These are phyloP conservation scores for Chloebia gouldiae DNA, from an alignment of 2,113 vertebrate species.

Conservation along the genomic window DNA sequence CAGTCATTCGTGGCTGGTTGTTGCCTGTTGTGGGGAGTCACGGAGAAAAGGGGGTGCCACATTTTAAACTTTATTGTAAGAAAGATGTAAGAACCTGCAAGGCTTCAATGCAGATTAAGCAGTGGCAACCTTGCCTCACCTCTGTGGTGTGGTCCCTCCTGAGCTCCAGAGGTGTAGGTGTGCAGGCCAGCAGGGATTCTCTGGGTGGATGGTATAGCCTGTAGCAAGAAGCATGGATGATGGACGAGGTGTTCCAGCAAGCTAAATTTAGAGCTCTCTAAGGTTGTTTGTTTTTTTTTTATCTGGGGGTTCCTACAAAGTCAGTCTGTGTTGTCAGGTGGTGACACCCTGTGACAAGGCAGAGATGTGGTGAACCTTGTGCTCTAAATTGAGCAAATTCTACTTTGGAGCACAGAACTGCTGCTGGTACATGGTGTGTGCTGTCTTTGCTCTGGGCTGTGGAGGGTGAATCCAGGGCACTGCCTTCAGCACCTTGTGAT, in stretches of 20 bases:
- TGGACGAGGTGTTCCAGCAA: not conserved
- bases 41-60: not conserved
- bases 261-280: not conserved
- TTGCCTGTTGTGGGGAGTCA: not conserved
- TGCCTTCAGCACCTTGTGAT: not conserved
- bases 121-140: not conserved
- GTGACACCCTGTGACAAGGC: not conserved
- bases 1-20: not conserved
- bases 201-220: not conserved
- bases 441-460: not conserved
- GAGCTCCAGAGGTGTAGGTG: not conserved
- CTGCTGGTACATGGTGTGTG: rapidly evolving
- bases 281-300: not conserved
- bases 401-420: not conserved
- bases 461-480: not conserved
- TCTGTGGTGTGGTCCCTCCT: not conserved
- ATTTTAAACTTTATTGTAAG: not conserved
- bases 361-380: not conserved
- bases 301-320: not conserved
- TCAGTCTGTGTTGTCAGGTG: not conserved
- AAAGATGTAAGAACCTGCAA: not conserved
- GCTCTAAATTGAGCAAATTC: not conserved
- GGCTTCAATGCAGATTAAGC: not conserved
- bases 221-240: not conserved
- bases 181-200: not conserved